Percentiles rank a stretch among this genome's conserved stretches.
Evolutionary conservation across 2,113 vertebrate species (phyloP).

Genomic region (Elephantulus edwardii): DNA sequence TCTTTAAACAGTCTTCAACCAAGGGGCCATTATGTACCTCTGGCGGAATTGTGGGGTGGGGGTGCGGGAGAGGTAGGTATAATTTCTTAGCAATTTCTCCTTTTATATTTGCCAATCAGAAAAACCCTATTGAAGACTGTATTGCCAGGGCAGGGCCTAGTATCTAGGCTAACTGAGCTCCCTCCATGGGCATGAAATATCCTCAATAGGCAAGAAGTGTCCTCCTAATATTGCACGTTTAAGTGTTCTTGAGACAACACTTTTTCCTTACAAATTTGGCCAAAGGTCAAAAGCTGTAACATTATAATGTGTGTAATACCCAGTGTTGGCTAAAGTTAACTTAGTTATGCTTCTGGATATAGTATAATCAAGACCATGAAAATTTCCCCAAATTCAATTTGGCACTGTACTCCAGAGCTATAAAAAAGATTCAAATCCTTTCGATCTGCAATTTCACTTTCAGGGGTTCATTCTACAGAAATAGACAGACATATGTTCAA

Average conservation of each 20-base stretch:
- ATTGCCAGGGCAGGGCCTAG: background rate
- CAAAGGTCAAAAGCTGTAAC: background rate
- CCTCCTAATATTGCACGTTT: background rate
- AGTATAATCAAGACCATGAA: background rate
- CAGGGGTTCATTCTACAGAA: background rate
- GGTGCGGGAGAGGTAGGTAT: background rate
- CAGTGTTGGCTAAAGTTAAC: no score
- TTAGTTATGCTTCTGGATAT: background rate
- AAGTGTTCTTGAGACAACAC: background rate
- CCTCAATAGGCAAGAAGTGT: background rate
- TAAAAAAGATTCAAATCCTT: background rate
- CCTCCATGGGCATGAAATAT: background rate
- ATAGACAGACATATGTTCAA: background rate
- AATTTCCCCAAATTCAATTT: constrained; percentile 25
- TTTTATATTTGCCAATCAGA: background rate
- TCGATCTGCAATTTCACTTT: background rate
- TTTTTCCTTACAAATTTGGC: background rate
- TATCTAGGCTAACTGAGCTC: background rate
- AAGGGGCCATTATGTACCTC: background rate
- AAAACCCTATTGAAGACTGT: background rate
- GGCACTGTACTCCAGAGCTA: background rate
- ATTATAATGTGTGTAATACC: background rate
- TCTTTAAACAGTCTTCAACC: background rate
- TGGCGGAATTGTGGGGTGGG: no score
- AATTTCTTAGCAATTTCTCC: background rate